Conservation (phyloP, 2,888 invertebrate species). For the Coenonympha arcania region DNA sequence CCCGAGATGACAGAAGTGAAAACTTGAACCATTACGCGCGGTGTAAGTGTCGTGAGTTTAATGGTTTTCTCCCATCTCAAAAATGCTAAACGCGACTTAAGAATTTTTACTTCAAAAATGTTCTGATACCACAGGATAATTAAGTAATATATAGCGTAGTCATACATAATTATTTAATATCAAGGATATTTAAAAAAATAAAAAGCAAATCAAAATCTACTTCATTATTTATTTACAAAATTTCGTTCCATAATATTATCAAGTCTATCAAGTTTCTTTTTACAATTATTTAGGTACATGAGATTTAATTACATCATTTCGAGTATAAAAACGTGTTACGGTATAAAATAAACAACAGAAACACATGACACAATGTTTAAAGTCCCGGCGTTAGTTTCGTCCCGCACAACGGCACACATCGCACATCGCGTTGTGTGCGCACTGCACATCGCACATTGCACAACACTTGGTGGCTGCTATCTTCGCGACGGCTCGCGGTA, state of each 20-base stretch:
- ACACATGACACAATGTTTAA: conserved; percentile 50
- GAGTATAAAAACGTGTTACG: conserved; percentile 69
- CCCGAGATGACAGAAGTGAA: no score
- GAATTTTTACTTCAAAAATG: no score
- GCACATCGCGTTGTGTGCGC: conserved; percentile 39
- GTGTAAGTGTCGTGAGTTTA: no score
- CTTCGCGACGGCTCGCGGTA: conserved; percentile 29
- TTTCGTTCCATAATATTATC: conserved; percentile 60
- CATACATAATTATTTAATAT: no score
- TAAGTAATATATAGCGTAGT: no score
- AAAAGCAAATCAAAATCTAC: not conserved
- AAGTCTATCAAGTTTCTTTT: conserved; percentile 67
- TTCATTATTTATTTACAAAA: conserved; percentile 58
- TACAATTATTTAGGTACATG: conserved; percentile 73
- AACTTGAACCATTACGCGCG: no score
- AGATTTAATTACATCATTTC: conserved; percentile 39
- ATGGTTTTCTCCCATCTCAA: no score
- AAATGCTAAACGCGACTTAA: no score
- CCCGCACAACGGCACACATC: no score
- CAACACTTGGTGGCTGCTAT: conserved; percentile 48
- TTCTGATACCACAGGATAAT: no score
- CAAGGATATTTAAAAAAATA: no score
- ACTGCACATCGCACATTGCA: no score
- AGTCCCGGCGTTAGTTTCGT: conserved; percentile 50
- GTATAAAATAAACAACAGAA: conserved; percentile 63